Evolutionary conservation across 2,888 invertebrate genomes (phyloP), one percentile per base, ranked within the genome.

Genomic region (Malthinus flaveolus): DNA sequence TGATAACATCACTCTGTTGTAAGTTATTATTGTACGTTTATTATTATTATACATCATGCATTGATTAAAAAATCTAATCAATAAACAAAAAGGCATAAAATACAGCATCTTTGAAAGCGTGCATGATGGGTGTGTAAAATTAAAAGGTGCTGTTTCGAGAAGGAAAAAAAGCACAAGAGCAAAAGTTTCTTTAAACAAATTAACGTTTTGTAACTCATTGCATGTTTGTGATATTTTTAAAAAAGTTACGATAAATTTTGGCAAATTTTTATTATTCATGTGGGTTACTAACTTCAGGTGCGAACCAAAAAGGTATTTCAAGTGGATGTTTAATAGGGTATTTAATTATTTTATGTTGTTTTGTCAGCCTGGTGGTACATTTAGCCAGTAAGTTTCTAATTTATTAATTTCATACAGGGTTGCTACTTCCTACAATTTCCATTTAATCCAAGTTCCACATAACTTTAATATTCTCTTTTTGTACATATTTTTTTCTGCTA

Each of bases 1-100:
- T 62, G 70, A 72, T 64, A 71, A 69, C 70, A 67, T 71, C 66
- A 69, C 71, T 66, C 69, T 70, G 69, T 73, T 72, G 73, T 72
- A 73, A 72, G 73, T 71, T 62, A 50, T 50, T 48, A 52, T 65
- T 66, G 15, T 11, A 49, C 23, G 13, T 45, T 35, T 31, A 49
- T 46, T 32, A 42, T 23, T 3, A 23, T 23, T n/a, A n/a, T n/a
- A n/a, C n/a, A 23, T 52, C 46, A 23, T 39, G 32, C 32, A 54
- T 55, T 42, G 34, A 15, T 46, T 47, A 44, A 46, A 36, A 37
- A 32, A 9, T 57, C 52, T 59, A 53, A 59, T 42, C 53, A 47
- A 53, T 32, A 23, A 23, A 3, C 5, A 23, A 23, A 23, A 23
- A 50, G 23, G 32, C 49, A 52, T 56, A 60, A 23, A 59, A 64